Base-by-base conservation (phyloP, 2,797 vertebrate genomes). In the Platalea minor region DNA sequence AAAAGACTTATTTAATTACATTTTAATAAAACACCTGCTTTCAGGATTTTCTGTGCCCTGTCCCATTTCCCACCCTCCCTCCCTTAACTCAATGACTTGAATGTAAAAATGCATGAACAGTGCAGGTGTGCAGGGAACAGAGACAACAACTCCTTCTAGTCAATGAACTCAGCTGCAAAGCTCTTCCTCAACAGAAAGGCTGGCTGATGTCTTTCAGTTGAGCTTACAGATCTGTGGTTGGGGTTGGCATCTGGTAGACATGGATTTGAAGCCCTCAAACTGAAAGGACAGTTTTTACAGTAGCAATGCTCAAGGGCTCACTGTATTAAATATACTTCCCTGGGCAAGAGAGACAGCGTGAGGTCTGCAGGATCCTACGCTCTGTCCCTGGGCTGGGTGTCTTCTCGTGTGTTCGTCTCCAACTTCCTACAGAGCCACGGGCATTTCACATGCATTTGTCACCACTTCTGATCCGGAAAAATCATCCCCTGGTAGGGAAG, bases 261-360 rank as follows among this genome's bases (percentile, higher is more conserved):
- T 0, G 0, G 33, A 35, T 51, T 26, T 67, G 65, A 43, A 89
- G 29, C 17, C 17, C 48, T 59, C 37, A 51, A 8, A 59, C 57
- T 20, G 25, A n/a, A 84, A 54, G 23, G 9, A 33, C 12, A 56
- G 7, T 50, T 84, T 64, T 45, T 65, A 75, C 35, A 64, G 74
- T 28, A 63, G 18, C 14, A 67, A 4, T 10, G 23, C 43, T 70
- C 25, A 53, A 41, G 51, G 41, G 13, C 10, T 81, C 43, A 6
- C 20, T 74, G 17, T 23, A 35, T 24, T 41, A 87, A 79, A 41
- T 12, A 19, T 10, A 26, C 24, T 39, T 43, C 41, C 17, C n/a
- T 24, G 14, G 15, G 28, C 54, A 65, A 16, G 9, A 29, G 37
- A 29, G 15, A 37, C 5, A 51, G 51, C 0, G 0, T 1, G 13